A percentile compares a stretch with the other conserved stretches of the same genome.
Conservation (phyloP, 2,888 invertebrate species). For the Spicauda simplicius region DNA sequence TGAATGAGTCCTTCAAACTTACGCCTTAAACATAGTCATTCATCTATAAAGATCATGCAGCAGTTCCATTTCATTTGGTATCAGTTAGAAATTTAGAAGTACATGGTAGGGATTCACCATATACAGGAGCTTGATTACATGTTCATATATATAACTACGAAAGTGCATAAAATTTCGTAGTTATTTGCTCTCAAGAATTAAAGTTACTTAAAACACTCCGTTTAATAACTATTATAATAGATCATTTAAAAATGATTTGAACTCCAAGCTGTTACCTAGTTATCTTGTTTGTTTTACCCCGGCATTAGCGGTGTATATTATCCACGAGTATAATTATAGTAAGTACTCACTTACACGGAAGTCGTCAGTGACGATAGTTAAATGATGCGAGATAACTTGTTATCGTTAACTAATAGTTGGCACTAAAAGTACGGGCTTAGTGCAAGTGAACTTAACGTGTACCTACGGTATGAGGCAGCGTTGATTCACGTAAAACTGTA, state of each 20-base stretch:
- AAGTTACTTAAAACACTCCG: no score
- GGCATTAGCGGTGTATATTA: not conserved
- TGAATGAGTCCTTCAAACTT: no score
- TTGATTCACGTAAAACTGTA: not conserved
- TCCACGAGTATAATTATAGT: not conserved
- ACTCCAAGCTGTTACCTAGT: not conserved
- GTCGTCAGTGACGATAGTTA: not conserved
- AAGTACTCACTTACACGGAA: conserved; percentile 1
- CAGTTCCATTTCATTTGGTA: no score
- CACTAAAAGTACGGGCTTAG: not conserved
- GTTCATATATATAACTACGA: no score
- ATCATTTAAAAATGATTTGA: not conserved
- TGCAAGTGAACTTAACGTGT: conserved; percentile 19
- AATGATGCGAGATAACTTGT: conserved; percentile 1
- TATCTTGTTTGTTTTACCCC: not conserved
- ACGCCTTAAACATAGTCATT: no score
- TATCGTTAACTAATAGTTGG: conserved; percentile 16
- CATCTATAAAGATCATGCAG: no score
- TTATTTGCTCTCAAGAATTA: no score
- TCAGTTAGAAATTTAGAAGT: no score
- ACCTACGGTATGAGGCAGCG: not conserved
- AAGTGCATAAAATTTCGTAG: no score
- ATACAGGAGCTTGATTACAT: no score
- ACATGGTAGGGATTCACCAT: no score
- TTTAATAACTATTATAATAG: no score